A percentile compares a stretch with the other conserved stretches of the same genome.
Evolutionary conservation across 2,113 vertebrate species (phyloP).

Genomic region (Brienomyrus longianalis): DNA sequence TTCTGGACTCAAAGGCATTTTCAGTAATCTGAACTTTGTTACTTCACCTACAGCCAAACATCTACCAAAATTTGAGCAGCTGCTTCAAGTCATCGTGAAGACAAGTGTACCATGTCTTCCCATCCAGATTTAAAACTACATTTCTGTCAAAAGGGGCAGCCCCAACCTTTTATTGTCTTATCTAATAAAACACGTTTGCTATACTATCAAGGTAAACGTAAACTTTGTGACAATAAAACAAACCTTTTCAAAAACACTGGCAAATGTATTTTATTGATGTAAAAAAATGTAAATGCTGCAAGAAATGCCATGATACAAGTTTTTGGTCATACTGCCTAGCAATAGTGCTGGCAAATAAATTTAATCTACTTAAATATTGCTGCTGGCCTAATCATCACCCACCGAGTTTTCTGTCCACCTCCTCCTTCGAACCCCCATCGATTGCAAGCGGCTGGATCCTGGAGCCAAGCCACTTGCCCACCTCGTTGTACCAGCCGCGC

Average conservation of each 20-base stretch:
- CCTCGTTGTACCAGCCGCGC: conserved; percentile 93
- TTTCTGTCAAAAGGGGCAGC: background rate
- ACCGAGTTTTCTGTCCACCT: conserved; percentile 81
- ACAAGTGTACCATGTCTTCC: background rate
- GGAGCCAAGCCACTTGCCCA: conserved; percentile 88
- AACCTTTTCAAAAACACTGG: background rate
- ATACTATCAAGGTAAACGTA: background rate
- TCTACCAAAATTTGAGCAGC: background rate
- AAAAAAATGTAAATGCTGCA: background rate
- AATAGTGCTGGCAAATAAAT: background rate
- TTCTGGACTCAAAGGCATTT: background rate
- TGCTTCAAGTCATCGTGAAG: background rate
- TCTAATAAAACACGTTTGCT: background rate
- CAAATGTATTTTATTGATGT: background rate
- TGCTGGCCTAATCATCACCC: background rate
- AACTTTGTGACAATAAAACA: background rate
- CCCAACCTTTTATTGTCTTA: background rate
- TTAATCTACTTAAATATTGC: background rate
- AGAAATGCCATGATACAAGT: background rate
- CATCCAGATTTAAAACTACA: background rate
- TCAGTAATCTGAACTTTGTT: background rate
- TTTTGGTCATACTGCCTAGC: background rate
- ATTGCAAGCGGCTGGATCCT: conserved; percentile 84
- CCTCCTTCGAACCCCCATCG: conserved; percentile 86
- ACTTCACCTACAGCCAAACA: background rate